These are phyloP conservation scores for Trichacis sp. DNA, from an alignment of 2,888 invertebrate species.

Conservation along the genomic window DNA sequence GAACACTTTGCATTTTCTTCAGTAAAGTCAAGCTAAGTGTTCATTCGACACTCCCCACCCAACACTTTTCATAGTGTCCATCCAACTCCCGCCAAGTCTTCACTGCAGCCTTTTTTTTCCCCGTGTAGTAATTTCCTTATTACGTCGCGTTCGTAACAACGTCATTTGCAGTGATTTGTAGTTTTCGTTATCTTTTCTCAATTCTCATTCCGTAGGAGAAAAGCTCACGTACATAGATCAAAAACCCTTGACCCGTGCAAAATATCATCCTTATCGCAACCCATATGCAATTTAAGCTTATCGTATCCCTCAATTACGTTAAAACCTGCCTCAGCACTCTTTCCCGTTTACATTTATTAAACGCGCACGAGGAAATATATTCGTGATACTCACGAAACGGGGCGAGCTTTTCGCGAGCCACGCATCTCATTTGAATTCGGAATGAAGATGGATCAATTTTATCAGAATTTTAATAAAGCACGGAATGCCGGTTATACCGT, in stretches of 20 bases:
- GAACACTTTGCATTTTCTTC: too few species aligned
- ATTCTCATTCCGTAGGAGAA: too few species aligned
- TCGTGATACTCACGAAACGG: not conserved
- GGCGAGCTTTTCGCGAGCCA: not conserved
- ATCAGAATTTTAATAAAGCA: not conserved
- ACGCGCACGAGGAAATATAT: not conserved
- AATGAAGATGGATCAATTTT: constrained; percentile 1
- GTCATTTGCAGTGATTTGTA: too few species aligned
- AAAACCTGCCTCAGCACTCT: not conserved
- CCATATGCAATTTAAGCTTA: constrained; percentile 3
- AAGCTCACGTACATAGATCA: not conserved
- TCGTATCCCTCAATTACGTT: not conserved
- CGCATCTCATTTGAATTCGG: constrained; percentile 1
- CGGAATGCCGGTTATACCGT: too few species aligned
- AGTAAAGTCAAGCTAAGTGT: too few species aligned
- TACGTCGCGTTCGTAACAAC: too few species aligned
- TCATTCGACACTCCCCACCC: too few species aligned
- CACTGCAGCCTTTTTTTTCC: too few species aligned
- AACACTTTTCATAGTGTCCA: too few species aligned
- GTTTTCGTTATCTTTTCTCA: too few species aligned
- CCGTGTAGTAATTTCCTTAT: too few species aligned
- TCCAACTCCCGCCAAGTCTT: too few species aligned
- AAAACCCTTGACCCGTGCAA: constrained; percentile 1
- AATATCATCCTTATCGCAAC: constrained; percentile 1
- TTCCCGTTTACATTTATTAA: not conserved